A percentile compares a stretch with the other conserved stretches of the same genome.
Conservation (phyloP, 2,797 vertebrate genomes). For the Tadarida brasiliensis region DNA sequence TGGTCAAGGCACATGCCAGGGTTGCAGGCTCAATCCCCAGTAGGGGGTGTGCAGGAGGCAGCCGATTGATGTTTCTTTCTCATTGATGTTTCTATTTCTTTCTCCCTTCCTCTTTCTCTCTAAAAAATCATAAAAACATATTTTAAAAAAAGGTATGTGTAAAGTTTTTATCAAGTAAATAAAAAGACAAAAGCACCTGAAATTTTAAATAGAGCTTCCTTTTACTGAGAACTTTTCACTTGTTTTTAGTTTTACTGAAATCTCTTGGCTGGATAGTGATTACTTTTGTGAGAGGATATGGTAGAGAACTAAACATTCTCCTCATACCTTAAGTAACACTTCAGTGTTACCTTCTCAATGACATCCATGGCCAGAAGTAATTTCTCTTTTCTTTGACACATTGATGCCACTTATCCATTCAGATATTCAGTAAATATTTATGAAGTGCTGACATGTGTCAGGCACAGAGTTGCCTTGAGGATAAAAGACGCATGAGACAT, state of each 20-base stretch:
- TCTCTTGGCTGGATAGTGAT: background rate
- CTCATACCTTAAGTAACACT: background rate
- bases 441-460: background rate
- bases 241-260: background rate
- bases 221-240: background rate
- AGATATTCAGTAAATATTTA: slow-evolving; percentile 4
- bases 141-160: background rate
- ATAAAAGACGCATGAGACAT: background rate
- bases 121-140: no score
- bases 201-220: background rate
- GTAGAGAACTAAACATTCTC: background rate
- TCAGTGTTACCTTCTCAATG: background rate
- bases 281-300: background rate
- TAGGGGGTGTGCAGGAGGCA: no score
- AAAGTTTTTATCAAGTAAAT: background rate
- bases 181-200: background rate
- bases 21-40: no score
- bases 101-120: no score
- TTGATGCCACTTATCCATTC: background rate
- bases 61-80: no score
- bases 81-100: no score
- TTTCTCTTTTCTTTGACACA: slow-evolving; percentile 10
- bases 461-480: background rate
- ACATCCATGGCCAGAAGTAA: background rate
- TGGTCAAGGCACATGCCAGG: no score